Evolutionary conservation across 2,888 invertebrate species (phyloP).

Genomic region (Myopa testacea): DNA sequence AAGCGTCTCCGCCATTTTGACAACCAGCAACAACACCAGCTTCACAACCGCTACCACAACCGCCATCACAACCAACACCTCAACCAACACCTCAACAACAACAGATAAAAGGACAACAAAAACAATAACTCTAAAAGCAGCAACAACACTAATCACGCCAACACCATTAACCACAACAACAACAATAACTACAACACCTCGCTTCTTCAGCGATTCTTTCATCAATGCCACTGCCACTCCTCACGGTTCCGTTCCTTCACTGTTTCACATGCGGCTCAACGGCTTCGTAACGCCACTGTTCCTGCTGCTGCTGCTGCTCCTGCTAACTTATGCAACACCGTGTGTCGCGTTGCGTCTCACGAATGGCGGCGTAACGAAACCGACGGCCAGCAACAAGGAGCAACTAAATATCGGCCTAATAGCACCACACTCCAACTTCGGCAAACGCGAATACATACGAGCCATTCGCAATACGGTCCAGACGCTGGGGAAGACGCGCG

Average conservation of each 20-base stretch:
- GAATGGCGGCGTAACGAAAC: conserved; percentile 58
- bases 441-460: conserved; percentile 75
- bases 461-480: conserved; percentile 75
- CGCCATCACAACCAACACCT: conserved; percentile 30
- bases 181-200: background rate
- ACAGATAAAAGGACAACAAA: conserved; percentile 25
- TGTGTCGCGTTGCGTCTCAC: conserved; percentile 56
- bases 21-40: background rate
- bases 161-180: conserved; percentile 9
- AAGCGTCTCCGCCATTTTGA: background rate
- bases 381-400: conserved; percentile 60
- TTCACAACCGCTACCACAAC: conserved; percentile 10
- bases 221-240: too few relatives aligned
- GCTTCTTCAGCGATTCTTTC: too few relatives aligned
- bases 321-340: conserved; percentile 49
- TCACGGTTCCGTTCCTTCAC: too few relatives aligned
- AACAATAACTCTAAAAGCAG: conserved; percentile 39
- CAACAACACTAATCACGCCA: conserved; percentile 24
- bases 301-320: background rate
- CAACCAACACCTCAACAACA: conserved; percentile 20
- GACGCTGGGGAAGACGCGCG: conserved; percentile 72
- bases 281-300: background rate
- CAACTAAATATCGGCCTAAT: conserved; percentile 67
- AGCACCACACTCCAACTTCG: conserved; percentile 69
- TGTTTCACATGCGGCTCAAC: background rate